phyloP scores from a whole-genome alignment of 2,113 vertebrate genomes.

The Mastomys natalensis region DNA sequence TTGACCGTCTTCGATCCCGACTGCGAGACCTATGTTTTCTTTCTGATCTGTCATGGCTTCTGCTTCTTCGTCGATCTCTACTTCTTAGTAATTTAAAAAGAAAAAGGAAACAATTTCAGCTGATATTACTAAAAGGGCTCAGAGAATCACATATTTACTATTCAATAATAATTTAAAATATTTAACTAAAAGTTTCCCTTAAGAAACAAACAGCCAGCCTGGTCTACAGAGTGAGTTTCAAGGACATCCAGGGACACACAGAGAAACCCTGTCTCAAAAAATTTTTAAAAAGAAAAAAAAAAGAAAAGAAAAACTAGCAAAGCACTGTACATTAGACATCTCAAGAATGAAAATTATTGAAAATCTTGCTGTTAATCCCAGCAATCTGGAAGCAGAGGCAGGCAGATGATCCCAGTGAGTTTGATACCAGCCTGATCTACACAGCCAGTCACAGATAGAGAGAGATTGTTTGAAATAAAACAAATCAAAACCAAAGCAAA shows the following conservation, averaged over 20 bases:
- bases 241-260: background rate
- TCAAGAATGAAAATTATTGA: background rate
- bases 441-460: background rate
- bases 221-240: background rate
- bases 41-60: conserved; percentile 92
- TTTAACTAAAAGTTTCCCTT: conserved; percentile 37
- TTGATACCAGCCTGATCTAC: background rate
- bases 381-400: background rate
- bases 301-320: background rate
- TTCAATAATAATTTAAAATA: background rate
- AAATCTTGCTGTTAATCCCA: background rate
- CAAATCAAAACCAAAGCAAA: background rate
- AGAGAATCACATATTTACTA: conserved; percentile 29
- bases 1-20: conserved; percentile 93
- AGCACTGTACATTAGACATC: conserved; percentile 47
- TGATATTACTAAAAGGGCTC: conserved; percentile 20
- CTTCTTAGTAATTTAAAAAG: conserved; percentile 87
- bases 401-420: background rate
- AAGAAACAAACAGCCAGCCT: conserved; percentile 1
- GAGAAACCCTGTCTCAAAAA: background rate
- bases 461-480: background rate
- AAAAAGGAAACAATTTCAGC: background rate
- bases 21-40: conserved; percentile 96
- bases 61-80: conserved; percentile 93
- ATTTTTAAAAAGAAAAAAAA: background rate